Evolutionary conservation across 2,113 vertebrate species (phyloP), one percentile per base, ranked within the genome.

Genomic region (Platanista minor): DNA sequence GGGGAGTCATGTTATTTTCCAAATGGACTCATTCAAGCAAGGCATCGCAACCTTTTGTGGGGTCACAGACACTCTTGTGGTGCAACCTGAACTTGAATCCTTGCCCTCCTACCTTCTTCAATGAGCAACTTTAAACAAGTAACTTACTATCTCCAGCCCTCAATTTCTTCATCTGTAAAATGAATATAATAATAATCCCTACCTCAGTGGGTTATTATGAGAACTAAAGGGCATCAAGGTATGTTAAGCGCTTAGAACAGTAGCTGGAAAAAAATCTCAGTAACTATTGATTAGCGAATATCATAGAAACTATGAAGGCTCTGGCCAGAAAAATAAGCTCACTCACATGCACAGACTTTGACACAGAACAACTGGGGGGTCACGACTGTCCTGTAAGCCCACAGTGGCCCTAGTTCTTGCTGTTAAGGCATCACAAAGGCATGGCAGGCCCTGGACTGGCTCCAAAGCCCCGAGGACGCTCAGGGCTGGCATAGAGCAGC

Each of bases 391-490:
- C 61, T 64, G 33, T 39, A 69, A 90, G 69, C 64, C 52, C 67
- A 11, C 0, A 0, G 29, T 33, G 39, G 43, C 9, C 17, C 15
- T 33, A 46, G 23, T 91, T 91, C 77, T 92, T 91, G 21, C 54
- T 59, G 27, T 66, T 83, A 92, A 94, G 39, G 49, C 7, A n/a
- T 74, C 77, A 75, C 25, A 61, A 74, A 74, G 71, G 23, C 6
- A 69, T 20, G 6, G 13, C 78, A 95, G 57, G 61, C 21, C 33
- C 61, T 64, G 31, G 33, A 41, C 52, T 77, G 46, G 49, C 71
- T 96, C 31, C 52, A 95, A 97, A 97, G 61, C 78, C 43, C 86
- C 8, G 27, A 46, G 78, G 92, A 94, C 1, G 29, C 93, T 82
- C 90, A 75, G 46, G 36, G 82, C 86, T 86, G 62, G 41, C 3